Evolutionary conservation across 2,888 invertebrate genomes (phyloP).

Genomic region (Tipula confusa): DNA sequence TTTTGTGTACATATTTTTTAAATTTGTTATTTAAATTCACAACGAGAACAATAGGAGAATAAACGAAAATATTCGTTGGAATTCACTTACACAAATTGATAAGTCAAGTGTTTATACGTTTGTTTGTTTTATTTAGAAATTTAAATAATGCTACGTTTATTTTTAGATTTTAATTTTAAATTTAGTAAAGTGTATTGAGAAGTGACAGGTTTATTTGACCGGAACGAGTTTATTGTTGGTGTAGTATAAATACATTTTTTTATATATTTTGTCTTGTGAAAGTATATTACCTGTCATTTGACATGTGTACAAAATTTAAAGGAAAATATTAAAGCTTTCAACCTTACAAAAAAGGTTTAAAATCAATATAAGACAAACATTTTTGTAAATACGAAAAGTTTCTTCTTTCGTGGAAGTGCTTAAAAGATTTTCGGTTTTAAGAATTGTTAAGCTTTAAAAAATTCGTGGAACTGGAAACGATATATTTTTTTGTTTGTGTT

Average conservation of each 20-base stretch:
- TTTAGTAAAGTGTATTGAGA: background rate
- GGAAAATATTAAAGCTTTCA: background rate
- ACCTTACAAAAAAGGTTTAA: background rate
- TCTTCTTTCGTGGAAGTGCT: too few relatives aligned
- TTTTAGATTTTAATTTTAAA: background rate
- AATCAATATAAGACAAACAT: too few relatives aligned
- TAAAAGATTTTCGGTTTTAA: too few relatives aligned
- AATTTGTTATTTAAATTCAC: background rate
- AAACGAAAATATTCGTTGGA: background rate
- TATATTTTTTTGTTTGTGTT: too few relatives aligned
- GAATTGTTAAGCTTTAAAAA: too few relatives aligned
- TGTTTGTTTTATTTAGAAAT: background rate
- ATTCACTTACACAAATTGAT: background rate
- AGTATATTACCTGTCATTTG: background rate
- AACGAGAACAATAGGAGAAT: background rate
- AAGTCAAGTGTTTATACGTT: background rate
- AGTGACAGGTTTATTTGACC: conserved; percentile 20
- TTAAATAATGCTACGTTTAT: background rate
- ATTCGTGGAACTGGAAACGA: too few relatives aligned
- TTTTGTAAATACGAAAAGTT: too few relatives aligned
- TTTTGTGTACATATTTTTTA: background rate
- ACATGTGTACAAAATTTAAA: background rate
- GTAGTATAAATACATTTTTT: background rate
- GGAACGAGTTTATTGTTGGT: background rate
- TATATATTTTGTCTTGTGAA: background rate